Conservation (phyloP, 2,113 vertebrate genomes). For the Pollimyrus isidori region DNA sequence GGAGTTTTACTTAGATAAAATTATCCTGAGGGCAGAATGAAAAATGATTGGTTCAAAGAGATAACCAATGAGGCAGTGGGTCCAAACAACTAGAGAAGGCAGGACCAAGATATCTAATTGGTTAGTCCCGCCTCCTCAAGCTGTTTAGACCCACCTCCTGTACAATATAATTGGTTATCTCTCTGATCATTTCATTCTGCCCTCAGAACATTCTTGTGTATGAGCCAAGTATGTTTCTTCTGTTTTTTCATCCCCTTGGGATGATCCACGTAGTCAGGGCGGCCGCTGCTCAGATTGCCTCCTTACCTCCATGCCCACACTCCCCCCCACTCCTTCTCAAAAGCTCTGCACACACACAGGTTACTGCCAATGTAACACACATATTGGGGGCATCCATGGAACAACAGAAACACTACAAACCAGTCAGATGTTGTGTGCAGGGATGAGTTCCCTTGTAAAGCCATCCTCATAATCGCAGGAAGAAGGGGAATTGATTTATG, state of each 20-base stretch:
- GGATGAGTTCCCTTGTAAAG: no score
- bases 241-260: conserved; percentile 38
- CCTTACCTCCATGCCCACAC: conserved; percentile 17
- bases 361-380: not conserved
- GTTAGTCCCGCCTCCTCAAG: no score
- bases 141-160: no score
- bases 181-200: no score
- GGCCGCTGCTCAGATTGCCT: conserved; percentile 20
- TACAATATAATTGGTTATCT: no score
- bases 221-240: conserved; percentile 11
- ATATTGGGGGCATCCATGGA: not conserved
- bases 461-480: not conserved
- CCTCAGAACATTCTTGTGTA: no score
- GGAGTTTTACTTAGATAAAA: no score
- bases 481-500: not conserved
- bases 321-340: not conserved
- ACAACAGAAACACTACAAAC: not conserved
- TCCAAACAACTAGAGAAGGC: no score
- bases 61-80: no score
- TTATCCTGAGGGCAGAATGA: no score
- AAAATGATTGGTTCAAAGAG: no score
- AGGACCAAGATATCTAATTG: no score
- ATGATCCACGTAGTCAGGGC: conserved; percentile 26
- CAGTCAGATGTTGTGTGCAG: not conserved
- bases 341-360: not conserved